Conservation (phyloP, 2,113 vertebrate genomes). For the Pavo muticus region DNA sequence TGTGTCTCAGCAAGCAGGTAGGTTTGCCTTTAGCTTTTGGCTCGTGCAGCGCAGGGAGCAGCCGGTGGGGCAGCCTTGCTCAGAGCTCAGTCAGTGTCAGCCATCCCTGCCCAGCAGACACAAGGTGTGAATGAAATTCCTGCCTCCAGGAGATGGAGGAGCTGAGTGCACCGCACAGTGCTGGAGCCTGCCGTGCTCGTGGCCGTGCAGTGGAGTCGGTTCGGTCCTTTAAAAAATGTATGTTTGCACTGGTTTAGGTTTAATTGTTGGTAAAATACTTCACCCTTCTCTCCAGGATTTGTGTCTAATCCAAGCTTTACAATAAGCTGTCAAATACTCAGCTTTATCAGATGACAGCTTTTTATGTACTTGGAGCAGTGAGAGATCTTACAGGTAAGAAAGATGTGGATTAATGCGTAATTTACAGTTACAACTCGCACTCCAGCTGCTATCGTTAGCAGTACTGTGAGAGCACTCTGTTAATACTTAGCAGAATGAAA, state of each 20-base stretch:
- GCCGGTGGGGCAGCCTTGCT: neutral
- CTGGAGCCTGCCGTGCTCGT: neutral
- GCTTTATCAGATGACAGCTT: neutral
- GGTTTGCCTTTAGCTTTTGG: neutral
- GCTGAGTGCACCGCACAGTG: neutral
- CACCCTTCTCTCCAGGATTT: neutral
- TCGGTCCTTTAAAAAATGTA: neutral
- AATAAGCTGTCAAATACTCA: neutral
- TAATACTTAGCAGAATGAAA: neutral
- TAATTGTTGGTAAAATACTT: neutral
- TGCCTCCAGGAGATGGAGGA: neutral
- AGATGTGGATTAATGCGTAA: neutral
- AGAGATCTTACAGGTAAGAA: neutral
- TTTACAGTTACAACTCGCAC: neutral
- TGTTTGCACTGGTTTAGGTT: neutral
- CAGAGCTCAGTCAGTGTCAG: fast-evolving
- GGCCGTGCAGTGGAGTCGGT: neutral
- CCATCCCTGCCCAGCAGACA: fast-evolving
- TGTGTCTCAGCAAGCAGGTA: fast-evolving
- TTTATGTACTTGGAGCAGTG: neutral
- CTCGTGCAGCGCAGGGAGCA: neutral
- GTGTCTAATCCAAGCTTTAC: neutral
- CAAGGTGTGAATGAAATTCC: neutral
- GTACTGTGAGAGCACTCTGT: too few relatives aligned
- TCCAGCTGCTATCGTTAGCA: neutral